Base-by-base conservation (phyloP, 2,113 vertebrate species). In the Chaenogobius annularis region DNA sequence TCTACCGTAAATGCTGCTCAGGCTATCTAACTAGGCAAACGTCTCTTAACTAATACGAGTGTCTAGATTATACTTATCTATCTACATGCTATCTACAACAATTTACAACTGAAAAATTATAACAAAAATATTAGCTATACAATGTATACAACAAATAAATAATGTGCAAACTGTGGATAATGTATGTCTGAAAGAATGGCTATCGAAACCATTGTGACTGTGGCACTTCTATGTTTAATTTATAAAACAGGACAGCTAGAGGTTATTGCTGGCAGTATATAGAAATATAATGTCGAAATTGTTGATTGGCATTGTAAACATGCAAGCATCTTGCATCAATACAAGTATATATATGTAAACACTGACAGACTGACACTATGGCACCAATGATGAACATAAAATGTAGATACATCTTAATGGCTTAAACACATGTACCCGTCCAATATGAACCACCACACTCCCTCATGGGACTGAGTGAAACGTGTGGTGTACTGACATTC, bases 81-180 rank as follows among this genome's bases (percentile, higher is more conserved):
- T 80, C 70, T 80, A 81, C 76, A 78, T 59, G 68, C 69, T 66
- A 77, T 77, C 78, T 79, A 88, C 80, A 82, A 35, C 64, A 43
- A 2, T 77, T 44, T 70, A 69, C 50, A 75, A 54, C 35, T 20
- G 12, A 59, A 56, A 80, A 22, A 70, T 17, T 58, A 58, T 14
- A 63, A 72, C 26, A 47, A 37, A 55, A 7, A 23, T 3, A 8
- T n/a, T 37, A 68, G 66, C 13, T 19, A 76, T 19, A 17, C 48
- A 81, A 46, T 47, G 5, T 11, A 56, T 22, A 72, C 72, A 75
- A 79, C 61, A 63, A 74, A 19, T 63, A 63, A 63, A 63, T 37
- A 62, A 72, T 63, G 40, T 70, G 46, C 46, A 67, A 73, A 62
- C 52, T 11, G 26, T 13, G 20, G 67, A 48, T 15, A 6, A 43